Evolutionary conservation across 30 jellyfish, hydroid and myxozoan genomes (phyloP).

Genomic region (Chrysaora quinquecirrha): DNA sequence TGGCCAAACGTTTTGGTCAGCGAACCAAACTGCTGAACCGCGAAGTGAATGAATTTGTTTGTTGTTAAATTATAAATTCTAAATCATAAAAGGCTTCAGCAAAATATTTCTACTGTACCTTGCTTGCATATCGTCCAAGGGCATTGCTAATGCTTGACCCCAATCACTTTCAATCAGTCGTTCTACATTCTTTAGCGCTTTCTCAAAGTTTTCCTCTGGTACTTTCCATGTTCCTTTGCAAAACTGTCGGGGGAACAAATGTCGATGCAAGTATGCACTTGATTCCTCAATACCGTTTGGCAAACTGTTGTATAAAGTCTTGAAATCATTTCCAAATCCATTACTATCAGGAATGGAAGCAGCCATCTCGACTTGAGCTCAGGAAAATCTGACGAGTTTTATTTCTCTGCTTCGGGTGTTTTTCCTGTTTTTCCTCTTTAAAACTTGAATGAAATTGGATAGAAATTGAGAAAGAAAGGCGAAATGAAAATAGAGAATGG

Average conservation of each 20-base stretch:
- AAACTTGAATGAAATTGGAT: too few species aligned
- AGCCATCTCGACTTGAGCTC: neutral
- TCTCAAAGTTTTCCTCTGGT: conserved; percentile 34
- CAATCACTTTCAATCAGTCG: conserved; percentile 30
- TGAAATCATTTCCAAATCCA: conserved; percentile 52
- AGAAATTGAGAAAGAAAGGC: too few species aligned
- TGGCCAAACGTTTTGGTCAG: too few species aligned
- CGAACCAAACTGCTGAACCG: too few species aligned
- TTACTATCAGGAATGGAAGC: conserved; percentile 18
- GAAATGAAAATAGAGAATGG: too few species aligned
- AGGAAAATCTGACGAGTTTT: too few species aligned
- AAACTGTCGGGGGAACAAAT: conserved; percentile 47
- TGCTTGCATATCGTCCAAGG: conserved; percentile 44
- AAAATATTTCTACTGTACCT: neutral
- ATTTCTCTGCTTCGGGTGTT: too few species aligned
- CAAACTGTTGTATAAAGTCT: neutral
- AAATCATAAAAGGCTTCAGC: too few species aligned
- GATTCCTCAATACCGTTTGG: conserved; percentile 19
- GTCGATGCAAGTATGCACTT: conserved; percentile 6
- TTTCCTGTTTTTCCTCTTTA: too few species aligned
- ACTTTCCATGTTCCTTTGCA: conserved; percentile 51
- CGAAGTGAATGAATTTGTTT: too few species aligned
- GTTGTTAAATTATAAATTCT: too few species aligned
- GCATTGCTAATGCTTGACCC: conserved; percentile 44
- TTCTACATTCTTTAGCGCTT: conserved; percentile 46